Base-by-base conservation (phyloP, 2,113 vertebrate genomes). In the Saguinus midas region DNA sequence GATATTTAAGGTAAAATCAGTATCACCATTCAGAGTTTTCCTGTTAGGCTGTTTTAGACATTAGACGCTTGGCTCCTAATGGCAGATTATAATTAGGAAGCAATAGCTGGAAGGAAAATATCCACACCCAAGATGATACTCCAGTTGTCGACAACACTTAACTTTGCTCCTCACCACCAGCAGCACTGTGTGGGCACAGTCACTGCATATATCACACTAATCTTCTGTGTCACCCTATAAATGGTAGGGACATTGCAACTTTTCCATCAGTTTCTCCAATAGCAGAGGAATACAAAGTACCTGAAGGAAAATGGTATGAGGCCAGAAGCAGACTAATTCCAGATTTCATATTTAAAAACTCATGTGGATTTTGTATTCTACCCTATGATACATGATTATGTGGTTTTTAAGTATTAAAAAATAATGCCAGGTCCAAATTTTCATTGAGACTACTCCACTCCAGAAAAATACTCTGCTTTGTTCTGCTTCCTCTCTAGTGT, bases 361-460 rank as follows among this genome's bases (percentile, higher is more conserved):
- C 40, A 35, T 7, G 23, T 0, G 64, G 45, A 76, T 52, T 55
- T 14, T 81, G 10, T 58, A 72, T 66, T 91, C 40, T 83, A 58
- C 6, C 43, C 12, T 16, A 17, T 16, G 76, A 88, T 14, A 11
- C 37, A 90, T 5, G 40, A 57, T 3, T 40, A n/a, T 50, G 23
- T 35, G 72, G 45, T 40, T 92, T 87, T 68, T 91, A 90, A 91
- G 72, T 35, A 82, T 95, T 64, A 75, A 96, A 92, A 76, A 82
- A 96, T 21, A 72, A 68, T 21, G 40, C 18, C 37, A 88, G n/a
- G 25, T 64, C 27, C 55, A 85, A 66, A 91, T 29, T 90, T 95
- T 90, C 92, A 89, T 1, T n/a, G 80, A 87, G 70, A 80, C 75
- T 17, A 57, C 72, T 45, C 23, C 11, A 45, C 37, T 89, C 88